phyloP scores from a whole-genome alignment of 2,113 vertebrate species.

The Nycticorax nycticorax region DNA sequence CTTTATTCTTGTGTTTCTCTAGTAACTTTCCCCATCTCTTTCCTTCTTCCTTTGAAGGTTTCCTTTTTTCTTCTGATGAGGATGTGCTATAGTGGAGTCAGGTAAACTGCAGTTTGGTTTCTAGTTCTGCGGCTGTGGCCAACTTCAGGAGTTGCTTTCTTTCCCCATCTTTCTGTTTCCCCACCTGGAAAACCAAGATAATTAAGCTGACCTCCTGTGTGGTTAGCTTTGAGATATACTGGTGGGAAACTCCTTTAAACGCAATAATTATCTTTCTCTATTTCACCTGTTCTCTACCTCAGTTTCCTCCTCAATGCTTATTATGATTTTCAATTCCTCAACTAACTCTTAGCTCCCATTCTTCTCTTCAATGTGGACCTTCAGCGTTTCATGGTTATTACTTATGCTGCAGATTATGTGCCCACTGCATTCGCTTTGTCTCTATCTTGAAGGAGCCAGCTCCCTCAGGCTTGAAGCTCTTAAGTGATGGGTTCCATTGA shows the following conservation, averaged over 20 bases:
- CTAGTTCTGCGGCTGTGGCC: neutral
- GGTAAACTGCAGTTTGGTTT: neutral
- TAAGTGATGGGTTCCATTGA: neutral
- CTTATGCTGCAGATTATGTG: neutral
- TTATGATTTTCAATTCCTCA: neutral
- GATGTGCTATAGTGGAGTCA: neutral
- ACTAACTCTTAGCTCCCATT: neutral
- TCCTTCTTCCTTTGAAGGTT: neutral
- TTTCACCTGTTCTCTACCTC: neutral
- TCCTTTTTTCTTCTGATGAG: neutral
- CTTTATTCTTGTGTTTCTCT: neutral
- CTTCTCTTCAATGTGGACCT: neutral
- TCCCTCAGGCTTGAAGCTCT: neutral
- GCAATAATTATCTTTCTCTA: neutral
- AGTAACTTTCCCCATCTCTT: neutral
- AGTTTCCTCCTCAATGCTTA: neutral
- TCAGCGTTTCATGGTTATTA: neutral
- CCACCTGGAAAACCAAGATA: neutral
- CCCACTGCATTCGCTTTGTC: neutral
- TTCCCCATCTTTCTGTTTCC: neutral
- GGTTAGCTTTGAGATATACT: neutral
- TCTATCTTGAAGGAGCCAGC: neutral
- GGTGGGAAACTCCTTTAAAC: neutral
- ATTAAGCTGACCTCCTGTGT: neutral
- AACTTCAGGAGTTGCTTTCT: neutral